These are phyloP conservation scores for Centruroides sculpturatus DNA, from an alignment of 1,140 invertebrate genomes.

Conservation along the genomic window DNA sequence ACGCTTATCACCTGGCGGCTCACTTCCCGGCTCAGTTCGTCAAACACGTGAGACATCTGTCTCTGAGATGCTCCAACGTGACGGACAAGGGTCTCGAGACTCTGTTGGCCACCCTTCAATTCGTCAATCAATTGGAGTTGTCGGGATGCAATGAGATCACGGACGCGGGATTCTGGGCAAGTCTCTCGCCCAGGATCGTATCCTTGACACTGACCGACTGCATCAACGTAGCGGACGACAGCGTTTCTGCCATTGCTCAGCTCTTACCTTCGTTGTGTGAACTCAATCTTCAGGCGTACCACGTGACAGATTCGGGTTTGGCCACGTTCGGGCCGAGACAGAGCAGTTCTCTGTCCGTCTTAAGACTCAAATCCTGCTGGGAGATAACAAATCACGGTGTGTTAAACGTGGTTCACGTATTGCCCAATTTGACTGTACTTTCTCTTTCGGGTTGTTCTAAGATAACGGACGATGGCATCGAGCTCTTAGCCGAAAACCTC, in stretches of 20 bases:
- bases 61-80: conserved; percentile 68
- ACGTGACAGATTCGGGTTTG: conserved; percentile 85
- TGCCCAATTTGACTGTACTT: conserved; percentile 79
- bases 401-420: conserved; percentile 84
- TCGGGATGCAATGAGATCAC: conserved; percentile 90
- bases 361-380: conserved; percentile 87
- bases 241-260: conserved; percentile 81
- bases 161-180: conserved; percentile 84
- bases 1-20: conserved; percentile 56
- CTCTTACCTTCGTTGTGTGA: conserved; percentile 81
- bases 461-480: conserved; percentile 83
- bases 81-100: conserved; percentile 74
- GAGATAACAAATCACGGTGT: conserved; percentile 92
- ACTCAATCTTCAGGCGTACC: conserved; percentile 77
- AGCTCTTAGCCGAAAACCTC: conserved; percentile 85
- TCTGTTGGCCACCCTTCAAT: conserved; percentile 30
- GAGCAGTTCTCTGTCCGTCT: conserved; percentile 57
- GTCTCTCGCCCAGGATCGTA: conserved; percentile 73
- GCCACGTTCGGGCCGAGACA: conserved; percentile 67
- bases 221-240: conserved; percentile 91
- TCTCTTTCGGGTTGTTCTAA: conserved; percentile 91
- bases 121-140: conserved; percentile 47
- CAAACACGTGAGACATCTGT: conserved; percentile 20
- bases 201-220: conserved; percentile 82
- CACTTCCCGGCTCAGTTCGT: conserved; percentile 38